phyloP scores from a whole-genome alignment of 2,113 vertebrate species.

The Colossoma macropomum region DNA sequence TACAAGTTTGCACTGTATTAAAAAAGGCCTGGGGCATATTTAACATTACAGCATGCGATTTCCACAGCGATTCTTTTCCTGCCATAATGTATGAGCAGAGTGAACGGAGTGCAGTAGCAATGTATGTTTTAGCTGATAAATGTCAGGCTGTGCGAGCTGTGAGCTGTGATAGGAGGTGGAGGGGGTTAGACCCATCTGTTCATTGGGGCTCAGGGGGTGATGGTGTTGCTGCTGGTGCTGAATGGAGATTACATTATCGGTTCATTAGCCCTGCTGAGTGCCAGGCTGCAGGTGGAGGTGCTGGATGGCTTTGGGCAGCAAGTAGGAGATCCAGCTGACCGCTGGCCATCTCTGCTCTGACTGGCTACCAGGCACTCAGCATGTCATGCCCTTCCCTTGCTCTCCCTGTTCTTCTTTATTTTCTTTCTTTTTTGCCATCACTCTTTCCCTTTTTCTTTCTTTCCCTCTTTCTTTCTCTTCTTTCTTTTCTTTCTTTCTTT shows the following conservation, averaged over 20 bases:
- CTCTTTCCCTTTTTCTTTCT: slow-evolving; percentile 28
- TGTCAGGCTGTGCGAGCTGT: not conserved
- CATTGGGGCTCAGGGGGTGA: slow-evolving; percentile 20
- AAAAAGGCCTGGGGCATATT: slow-evolving; percentile 1
- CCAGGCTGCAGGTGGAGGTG: not conserved
- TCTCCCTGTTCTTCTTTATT: not conserved
- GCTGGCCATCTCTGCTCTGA: slow-evolving; percentile 46
- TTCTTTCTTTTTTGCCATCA: slow-evolving; percentile 24
- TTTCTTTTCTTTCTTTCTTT: not conserved
- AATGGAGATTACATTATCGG: slow-evolving; percentile 23
- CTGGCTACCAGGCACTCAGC: slow-evolving; percentile 55
- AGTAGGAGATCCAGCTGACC: slow-evolving; percentile 36
- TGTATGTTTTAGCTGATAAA: not conserved
- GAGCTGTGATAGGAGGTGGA: not conserved
- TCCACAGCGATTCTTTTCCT: not conserved
- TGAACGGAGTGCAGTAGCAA: not conserved
- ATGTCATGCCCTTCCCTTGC: slow-evolving; percentile 16
- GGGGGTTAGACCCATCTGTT: slow-evolving; percentile 16
- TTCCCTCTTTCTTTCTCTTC: not conserved
- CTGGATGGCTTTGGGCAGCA: slow-evolving; percentile 25
- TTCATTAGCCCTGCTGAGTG: slow-evolving; percentile 33
- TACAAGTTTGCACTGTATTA: not conserved
- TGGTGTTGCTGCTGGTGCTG: not conserved
- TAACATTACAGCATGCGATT: not conserved
- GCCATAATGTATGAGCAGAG: not conserved